phyloP scores from a whole-genome alignment of 30 jellyfish, hydroid and myxozoan species.

The Mastigias papua region DNA sequence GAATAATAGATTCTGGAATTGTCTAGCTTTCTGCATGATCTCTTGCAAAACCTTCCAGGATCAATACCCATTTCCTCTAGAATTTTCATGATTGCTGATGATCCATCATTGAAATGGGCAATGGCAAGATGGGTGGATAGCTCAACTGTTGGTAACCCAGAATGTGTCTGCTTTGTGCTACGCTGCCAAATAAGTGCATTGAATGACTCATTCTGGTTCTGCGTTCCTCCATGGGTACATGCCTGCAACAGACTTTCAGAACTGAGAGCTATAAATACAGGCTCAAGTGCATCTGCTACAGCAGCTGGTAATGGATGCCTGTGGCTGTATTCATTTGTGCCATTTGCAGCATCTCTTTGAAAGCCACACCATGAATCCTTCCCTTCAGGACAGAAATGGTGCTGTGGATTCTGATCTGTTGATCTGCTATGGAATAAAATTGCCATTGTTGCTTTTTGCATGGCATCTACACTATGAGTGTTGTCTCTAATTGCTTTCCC shows the following conservation, averaged over 20 bases:
- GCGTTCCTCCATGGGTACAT: conserved; percentile 33
- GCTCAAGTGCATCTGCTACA: not conserved
- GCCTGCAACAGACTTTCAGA: not conserved
- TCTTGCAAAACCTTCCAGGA: not conserved
- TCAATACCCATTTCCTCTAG: not conserved
- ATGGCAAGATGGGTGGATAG: conserved; percentile 10
- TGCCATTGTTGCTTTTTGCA: conserved; percentile 17
- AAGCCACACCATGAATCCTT: conserved; percentile 10
- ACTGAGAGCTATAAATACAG: conserved; percentile 24
- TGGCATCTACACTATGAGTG: not conserved
- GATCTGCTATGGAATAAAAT: not conserved
- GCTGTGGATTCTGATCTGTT: not conserved
- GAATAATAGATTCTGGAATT: not conserved
- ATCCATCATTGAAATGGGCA: conserved; percentile 38
- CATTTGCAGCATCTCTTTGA: conserved; percentile 19
- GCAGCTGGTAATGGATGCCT: conserved; percentile 30
- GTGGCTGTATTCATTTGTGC: not conserved
- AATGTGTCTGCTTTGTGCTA: conserved; percentile 12
- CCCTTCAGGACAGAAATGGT: conserved; percentile 13
- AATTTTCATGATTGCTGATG: not conserved
- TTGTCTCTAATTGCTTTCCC: too few relatives aligned
- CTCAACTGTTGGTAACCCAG: not conserved
- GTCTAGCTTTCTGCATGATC: not conserved
- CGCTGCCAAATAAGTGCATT: conserved; percentile 36
- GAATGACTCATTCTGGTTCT: conserved; percentile 55